Evolutionary conservation across 1,140 invertebrate genomes (phyloP).

Genomic region (Acromyrmex echinatior): DNA sequence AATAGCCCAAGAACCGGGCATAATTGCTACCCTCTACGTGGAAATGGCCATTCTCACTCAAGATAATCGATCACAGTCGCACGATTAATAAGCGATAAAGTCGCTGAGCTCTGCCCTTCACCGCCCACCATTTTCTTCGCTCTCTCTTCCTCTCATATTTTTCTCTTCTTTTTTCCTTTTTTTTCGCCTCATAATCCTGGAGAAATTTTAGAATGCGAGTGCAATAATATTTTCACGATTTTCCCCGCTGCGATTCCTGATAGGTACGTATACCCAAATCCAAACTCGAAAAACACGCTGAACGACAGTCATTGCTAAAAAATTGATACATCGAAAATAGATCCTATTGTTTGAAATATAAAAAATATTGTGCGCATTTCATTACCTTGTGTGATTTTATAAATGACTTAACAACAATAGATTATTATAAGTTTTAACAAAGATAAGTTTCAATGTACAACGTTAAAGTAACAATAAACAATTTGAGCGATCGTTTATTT

Average conservation of each 20-base stretch:
- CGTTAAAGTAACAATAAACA: background rate
- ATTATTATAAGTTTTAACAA: conserved; percentile 5
- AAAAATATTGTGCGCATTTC: background rate
- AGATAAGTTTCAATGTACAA: background rate
- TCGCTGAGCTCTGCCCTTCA: conserved; percentile 54
- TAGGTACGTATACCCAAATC: background rate
- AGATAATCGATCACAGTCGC: conserved; percentile 81
- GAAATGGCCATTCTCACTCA: conserved; percentile 82
- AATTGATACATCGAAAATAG: conserved; percentile 1
- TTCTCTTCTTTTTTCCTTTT: background rate
- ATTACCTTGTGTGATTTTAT: background rate
- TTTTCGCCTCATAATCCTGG: background rate
- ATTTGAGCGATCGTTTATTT: background rate
- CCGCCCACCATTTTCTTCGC: conserved; percentile 43
- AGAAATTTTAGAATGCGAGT: conserved; percentile 30
- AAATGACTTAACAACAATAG: background rate
- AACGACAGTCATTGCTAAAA: background rate
- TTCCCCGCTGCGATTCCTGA: background rate
- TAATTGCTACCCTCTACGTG: conserved; percentile 82
- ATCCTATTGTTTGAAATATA: background rate
- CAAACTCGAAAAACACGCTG: background rate
- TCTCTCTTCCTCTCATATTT: background rate
- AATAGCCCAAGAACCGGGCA: conserved; percentile 78
- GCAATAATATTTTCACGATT: background rate
- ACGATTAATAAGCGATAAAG: conserved; percentile 83